A percentile compares a stretch with the other conserved stretches of the same genome.
Evolutionary conservation across 2,113 vertebrate genomes (phyloP).

Genomic region (Rissa tridactyla): DNA sequence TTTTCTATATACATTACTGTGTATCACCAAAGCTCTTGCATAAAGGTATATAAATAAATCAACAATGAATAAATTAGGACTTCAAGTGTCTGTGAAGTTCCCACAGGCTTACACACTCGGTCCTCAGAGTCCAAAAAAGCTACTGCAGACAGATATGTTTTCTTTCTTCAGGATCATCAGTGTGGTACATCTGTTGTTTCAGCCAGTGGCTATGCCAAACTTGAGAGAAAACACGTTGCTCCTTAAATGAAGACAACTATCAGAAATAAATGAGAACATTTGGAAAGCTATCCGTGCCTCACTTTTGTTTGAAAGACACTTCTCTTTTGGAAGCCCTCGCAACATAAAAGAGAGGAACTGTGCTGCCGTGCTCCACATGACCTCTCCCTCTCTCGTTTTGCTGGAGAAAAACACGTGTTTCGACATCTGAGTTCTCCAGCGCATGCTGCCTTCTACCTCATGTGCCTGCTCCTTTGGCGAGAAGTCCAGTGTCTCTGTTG

Average conservation of each 20-base stretch:
- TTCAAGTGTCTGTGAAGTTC: conserved; percentile 23
- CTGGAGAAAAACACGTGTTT: neutral
- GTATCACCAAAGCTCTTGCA: neutral
- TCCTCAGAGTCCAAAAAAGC: conserved; percentile 35
- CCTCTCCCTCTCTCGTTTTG: neutral
- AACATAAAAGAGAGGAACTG: neutral
- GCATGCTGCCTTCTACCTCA: neutral
- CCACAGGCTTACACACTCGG: neutral
- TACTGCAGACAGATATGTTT: conserved; percentile 46
- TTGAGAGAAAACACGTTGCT: conserved; percentile 18
- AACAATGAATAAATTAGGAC: conserved; percentile 52
- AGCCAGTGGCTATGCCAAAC: conserved; percentile 40
- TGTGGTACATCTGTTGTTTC: conserved; percentile 56
- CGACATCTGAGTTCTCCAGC: neutral
- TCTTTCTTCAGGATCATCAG: conserved; percentile 21
- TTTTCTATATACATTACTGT: neutral
- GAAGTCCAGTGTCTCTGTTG: neutral
- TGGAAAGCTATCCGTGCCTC: neutral
- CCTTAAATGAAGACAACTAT: conserved; percentile 51
- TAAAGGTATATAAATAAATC: conserved; percentile 53
- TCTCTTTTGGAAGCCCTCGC: neutral
- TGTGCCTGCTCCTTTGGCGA: fast-evolving
- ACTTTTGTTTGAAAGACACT: conserved; percentile 7
- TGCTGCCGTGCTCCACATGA: neutral
- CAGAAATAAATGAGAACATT: conserved; percentile 46